Evolutionary conservation across 2,888 invertebrate genomes (phyloP).

Genomic region (Cryptosula pallasiana): DNA sequence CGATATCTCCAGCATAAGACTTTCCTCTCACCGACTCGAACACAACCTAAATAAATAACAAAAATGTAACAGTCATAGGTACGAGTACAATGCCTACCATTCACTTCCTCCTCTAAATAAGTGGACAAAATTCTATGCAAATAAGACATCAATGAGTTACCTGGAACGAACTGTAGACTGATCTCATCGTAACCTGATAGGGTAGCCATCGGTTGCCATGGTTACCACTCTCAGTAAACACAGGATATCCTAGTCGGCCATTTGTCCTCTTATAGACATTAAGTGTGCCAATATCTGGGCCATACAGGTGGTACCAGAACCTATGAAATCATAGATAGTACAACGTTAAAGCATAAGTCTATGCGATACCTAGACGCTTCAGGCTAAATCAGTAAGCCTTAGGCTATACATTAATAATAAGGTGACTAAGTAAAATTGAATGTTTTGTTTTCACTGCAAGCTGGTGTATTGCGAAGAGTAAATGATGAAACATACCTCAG

Average conservation of each 20-base stretch:
- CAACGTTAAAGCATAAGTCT: too few species aligned
- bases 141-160: background rate
- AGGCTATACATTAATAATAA: too few species aligned
- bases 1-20: constrained; percentile 29
- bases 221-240: constrained; percentile 31
- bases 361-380: too few species aligned
- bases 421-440: too few species aligned
- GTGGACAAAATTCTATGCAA: too few species aligned
- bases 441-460: too few species aligned
- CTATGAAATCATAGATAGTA: too few species aligned
- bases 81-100: too few species aligned
- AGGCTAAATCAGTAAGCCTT: too few species aligned
- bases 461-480: too few species aligned
- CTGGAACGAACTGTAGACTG: constrained; percentile 23
- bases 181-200: constrained; percentile 26
- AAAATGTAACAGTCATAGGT: constrained; percentile 24
- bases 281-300: constrained; percentile 34
- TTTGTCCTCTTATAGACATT: constrained; percentile 34
- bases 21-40: constrained; percentile 31
- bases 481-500: constrained; percentile 32
- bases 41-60: constrained; percentile 28
- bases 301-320: constrained; percentile 44
- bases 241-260: constrained; percentile 26
- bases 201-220: constrained; percentile 29
- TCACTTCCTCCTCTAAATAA: too few species aligned